phyloP scores from a whole-genome alignment of 2,797 vertebrate genomes.

The Poeciliopsis gracilis region DNA sequence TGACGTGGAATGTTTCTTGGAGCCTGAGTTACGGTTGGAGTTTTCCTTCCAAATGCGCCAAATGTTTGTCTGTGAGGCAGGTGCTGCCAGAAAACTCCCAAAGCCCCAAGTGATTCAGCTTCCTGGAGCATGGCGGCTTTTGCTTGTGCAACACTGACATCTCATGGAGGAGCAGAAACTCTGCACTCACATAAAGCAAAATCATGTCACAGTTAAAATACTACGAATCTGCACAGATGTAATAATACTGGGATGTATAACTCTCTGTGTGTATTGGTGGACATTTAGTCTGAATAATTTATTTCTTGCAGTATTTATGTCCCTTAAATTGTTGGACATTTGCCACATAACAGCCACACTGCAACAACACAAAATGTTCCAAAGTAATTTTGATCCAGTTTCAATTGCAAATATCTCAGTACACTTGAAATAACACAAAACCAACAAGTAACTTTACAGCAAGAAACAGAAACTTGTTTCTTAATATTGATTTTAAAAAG shows the following conservation, averaged over 20 bases:
- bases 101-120: conserved; percentile 35
- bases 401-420: no score
- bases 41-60: conserved; percentile 60
- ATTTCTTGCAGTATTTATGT: background rate
- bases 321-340: background rate
- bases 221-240: background rate
- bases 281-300: background rate
- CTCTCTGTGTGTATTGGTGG: background rate
- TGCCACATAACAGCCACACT: background rate
- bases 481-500: no score
- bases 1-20: conserved; percentile 63
- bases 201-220: background rate
- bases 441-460: no score
- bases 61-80: conserved; percentile 54
- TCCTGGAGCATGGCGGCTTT: background rate
- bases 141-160: conserved; percentile 68
- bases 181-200: conserved; percentile 17
- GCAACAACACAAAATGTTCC: no score
- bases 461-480: no score
- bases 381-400: no score
- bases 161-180: conserved; percentile 60
- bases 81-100: conserved; percentile 61
- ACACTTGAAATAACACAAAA: no score
- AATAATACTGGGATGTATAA: background rate
- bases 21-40: conserved; percentile 50